Conservation (phyloP, 2,797 vertebrate species). For the Hippocampus kuda region DNA sequence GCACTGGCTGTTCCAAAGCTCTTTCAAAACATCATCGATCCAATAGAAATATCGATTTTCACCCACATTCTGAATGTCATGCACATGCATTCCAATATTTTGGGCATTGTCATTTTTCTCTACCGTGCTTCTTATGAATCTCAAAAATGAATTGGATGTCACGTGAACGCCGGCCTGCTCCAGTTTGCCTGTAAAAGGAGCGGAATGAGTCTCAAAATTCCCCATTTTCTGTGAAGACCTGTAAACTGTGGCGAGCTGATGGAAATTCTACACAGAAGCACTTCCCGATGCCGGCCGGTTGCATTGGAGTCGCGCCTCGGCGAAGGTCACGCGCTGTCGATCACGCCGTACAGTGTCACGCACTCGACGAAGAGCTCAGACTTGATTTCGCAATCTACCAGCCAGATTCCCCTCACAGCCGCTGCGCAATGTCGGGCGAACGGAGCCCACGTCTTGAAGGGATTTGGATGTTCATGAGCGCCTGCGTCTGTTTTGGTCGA, state of each 20-base stretch:
- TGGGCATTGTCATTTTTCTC: no score
- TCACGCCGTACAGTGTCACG: background rate
- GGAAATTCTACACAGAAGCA: background rate
- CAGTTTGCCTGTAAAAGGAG: no score
- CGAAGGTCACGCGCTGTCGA: background rate
- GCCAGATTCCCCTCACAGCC: background rate
- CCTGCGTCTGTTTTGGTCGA: background rate
- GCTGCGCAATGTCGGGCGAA: background rate
- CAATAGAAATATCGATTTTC: background rate
- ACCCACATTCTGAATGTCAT: no score
- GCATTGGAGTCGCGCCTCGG: background rate
- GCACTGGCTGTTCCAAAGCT: background rate
- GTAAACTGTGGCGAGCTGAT: background rate
- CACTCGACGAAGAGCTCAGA: background rate
- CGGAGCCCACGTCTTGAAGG: background rate
- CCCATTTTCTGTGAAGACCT: background rate
- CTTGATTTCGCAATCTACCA: background rate
- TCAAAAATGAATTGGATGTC: no score
- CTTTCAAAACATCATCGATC: background rate
- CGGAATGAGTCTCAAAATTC: no score
- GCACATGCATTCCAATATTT: no score
- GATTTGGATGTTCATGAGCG: background rate
- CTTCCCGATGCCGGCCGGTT: background rate
- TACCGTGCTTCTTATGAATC: no score
- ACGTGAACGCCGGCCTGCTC: no score